Base-by-base conservation (phyloP, 2,113 vertebrate species). In the Enhydra lutris region DNA sequence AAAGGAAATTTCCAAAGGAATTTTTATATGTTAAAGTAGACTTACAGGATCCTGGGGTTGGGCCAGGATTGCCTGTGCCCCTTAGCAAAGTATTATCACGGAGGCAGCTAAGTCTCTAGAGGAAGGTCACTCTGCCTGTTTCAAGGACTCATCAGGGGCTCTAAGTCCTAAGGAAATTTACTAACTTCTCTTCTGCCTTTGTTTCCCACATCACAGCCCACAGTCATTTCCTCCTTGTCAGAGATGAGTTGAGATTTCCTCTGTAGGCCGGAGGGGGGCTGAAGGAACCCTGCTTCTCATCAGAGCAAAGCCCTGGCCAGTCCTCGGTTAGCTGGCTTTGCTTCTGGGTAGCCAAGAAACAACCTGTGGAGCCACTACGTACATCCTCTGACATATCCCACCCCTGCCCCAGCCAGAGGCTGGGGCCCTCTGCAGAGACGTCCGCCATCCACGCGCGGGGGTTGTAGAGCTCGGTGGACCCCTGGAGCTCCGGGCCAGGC, bases 341-440 rank as follows among this genome's bases (percentile, higher is more conserved):
- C 34, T 80, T 55, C 18, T 24, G 4, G 29, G 21, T 1, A 31
- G 45, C 80, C 24, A 76, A 39, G 47, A 79, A 91, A 34, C 14
- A 21, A 34, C 11, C 55, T 18, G 0, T 15, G n/a, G 39, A 31
- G 65, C 0, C 52, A 9, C 14, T 2, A 0, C 0, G 7, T 8
- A 39, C 13, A 11, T 8, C 31, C 36, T 45, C 31, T 14, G 42
- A 21, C 20, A 57, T 52, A 52, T 13, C 13, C 50, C 52, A 13
- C 52, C 5, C 52, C 4, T 4, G 17, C 52, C 50, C 39, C 85
- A 14, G 12, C 47, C 59, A 59, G 45, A 45, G 17, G 3, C 36
- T 47, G 6, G 0, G 0, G 31, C 63, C 26, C 39, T 55, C 52
- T 47, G 29, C n/a, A 79, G 50, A 61, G 39, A 78, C 10, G 89